Base-by-base conservation (phyloP, 2,797 vertebrate species). In the Thaleichthys pacificus region DNA sequence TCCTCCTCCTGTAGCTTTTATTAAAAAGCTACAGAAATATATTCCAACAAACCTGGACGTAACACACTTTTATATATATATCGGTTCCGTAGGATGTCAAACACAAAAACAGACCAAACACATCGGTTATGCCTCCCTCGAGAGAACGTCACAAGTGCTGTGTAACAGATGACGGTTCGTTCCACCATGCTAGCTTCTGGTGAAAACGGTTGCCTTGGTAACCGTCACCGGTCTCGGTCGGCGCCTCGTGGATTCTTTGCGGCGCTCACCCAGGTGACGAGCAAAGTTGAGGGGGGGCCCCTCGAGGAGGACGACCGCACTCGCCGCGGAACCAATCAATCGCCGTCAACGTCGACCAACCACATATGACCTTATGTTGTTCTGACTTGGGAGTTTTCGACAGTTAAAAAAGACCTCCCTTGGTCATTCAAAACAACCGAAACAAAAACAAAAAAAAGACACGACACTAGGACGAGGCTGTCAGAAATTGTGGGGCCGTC, bases 141-240 rank as follows among this genome's bases (percentile, higher is more conserved):
- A 69, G 72, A 74, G 67, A 72, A 56, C 61, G 66, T 49, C 74
- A 71, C 69, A 63, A 69, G 61, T 30, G 65, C 67, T 71, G 66
- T 60, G 32, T 70, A 66, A 30, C 68, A 35, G 63, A 51, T 74
- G 64, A 77, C 71, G 70, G 60, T 74, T 60, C 49, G 69, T 65
- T 63, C 66, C 66, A 72, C 74, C 56, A 73, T 62, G 76, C 72
- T 77, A 67, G 60, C 17, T 32, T 54, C 15, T 62, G 76, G 69
- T 74, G 58, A 57, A 77, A 78, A 66, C 62, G 30, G 83, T 84
- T 84, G 63, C 79, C 80, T 68, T 79, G 82, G 80, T 80, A 82
- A 86, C 83, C 75, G 70, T 79, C 72, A 80, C 79, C 67, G 69
- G 79, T 60, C 79, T 72, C 76, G 79, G 73, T 78, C 74, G 66